These are phyloP conservation scores for Zaprionus bogoriensis DNA, from an alignment of 2,888 invertebrate species.

Conservation along the genomic window DNA sequence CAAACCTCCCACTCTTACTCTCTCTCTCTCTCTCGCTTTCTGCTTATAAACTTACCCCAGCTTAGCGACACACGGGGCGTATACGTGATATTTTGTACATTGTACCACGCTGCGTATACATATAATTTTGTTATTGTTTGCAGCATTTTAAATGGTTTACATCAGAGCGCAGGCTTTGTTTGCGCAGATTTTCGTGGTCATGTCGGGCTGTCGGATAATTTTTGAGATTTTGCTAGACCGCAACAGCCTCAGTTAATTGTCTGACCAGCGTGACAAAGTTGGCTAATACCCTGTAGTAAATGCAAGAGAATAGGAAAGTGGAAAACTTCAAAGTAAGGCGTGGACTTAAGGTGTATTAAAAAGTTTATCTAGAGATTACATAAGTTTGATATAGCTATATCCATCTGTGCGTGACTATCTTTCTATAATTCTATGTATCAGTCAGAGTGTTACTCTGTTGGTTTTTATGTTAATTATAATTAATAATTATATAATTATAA, in stretches of 20 bases:
- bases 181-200: conserved; percentile 33
- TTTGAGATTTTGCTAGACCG: background rate
- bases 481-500: too few relatives aligned
- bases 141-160: conserved; percentile 45
- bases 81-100: conserved; percentile 35
- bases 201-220: conserved; percentile 20
- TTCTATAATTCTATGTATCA: too few relatives aligned
- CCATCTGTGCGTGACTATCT: too few relatives aligned
- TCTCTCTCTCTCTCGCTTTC: background rate
- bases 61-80: conserved; percentile 28
- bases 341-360: too few relatives aligned
- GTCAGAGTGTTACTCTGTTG: too few relatives aligned
- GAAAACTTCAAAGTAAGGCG: too few relatives aligned
- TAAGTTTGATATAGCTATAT: too few relatives aligned
- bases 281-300: conserved; percentile 13
- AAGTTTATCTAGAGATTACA: too few relatives aligned
- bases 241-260: conserved; percentile 27
- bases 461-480: too few relatives aligned
- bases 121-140: conserved; percentile 44
- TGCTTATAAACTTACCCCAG: conserved; percentile 11
- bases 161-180: too few relatives aligned
- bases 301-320: too few relatives aligned
- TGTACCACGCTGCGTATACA: conserved; percentile 35
- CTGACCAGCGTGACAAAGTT: conserved; percentile 20
- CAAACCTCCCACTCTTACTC: background rate